Evolutionary conservation across 2,113 vertebrate genomes (phyloP), one percentile per base, ranked within the genome.

Genomic region (Callorhinus ursinus): DNA sequence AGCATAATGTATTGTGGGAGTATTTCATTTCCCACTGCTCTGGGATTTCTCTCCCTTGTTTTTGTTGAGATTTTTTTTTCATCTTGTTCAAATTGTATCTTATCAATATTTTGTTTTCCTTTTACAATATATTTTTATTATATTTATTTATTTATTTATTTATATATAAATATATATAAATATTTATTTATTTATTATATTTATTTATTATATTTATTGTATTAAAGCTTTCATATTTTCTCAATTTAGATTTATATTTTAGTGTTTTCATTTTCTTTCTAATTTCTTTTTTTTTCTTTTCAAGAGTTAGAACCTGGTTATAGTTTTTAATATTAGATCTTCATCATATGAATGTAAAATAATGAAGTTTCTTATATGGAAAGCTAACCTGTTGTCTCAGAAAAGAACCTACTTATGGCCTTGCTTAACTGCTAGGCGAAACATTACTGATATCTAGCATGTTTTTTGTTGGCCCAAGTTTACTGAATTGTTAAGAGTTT

Each of bases 1-100:
- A 98, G 72, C 24, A 39, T 93, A 95, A 97, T 95, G 74, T 93
- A 46, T 67, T 95, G 55, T 74, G 57, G 80, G 93, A 97, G n/a
- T 79, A 69, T 95, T 94, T 97, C 63, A 84, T 92, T 97, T 97
- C 55, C 57, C 46, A 76, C 91, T 84, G 33, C 49, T 96, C 86
- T 94, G n/a, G 19, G 7, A 83, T 95, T 96, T 95, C 74, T 96
- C 24, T 63, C 51, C 14, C 21, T 87, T 94, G 42, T 95, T 97
- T 96, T 77, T 80, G 7, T 92, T 90, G 33, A 80, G 0, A 28
- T 55, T 77, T 87, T 88, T 96, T 85, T 88, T n/a, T 31, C 15
- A 74, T 51, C 10, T 76, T 76, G 31, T 46, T 74, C 2, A 93
- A 77, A 90, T n/a, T 69, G 5, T 65, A 42, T 57, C 69, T 93